Evolutionary conservation across 2,888 invertebrate species (phyloP).

Genomic region (Mimachlamys varia): DNA sequence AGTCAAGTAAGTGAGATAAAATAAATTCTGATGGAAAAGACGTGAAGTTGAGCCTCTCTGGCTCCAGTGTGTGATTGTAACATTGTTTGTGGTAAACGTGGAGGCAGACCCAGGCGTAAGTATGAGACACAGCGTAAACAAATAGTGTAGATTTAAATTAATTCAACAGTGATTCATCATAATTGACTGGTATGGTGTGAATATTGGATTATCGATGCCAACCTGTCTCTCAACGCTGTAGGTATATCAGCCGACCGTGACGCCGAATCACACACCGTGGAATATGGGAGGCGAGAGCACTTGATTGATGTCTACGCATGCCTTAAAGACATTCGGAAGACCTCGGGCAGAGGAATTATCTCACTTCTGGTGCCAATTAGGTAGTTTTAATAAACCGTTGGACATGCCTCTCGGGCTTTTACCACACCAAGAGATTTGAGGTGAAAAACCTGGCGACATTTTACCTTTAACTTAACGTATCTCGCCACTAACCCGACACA

Average conservation of each 20-base stretch:
- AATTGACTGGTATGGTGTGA: constrained; percentile 22
- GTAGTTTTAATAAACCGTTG: constrained; percentile 33
- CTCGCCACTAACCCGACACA: not conserved
- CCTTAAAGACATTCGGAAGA: constrained; percentile 36
- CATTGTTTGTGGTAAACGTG: constrained; percentile 9
- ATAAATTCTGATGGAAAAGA: constrained; percentile 29
- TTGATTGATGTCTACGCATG: constrained; percentile 38
- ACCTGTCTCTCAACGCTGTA: constrained; percentile 31
- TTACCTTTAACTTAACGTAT: not conserved
- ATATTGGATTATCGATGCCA: constrained; percentile 36
- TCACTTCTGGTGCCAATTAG: constrained; percentile 27
- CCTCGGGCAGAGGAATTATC: constrained; percentile 35
- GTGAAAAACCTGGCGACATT: constrained; percentile 30
- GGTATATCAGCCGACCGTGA: constrained; percentile 1
- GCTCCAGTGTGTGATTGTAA: not conserved
- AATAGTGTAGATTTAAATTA: constrained; percentile 16
- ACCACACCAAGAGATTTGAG: constrained; percentile 26
- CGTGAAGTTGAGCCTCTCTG: not conserved
- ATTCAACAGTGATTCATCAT: constrained; percentile 27
- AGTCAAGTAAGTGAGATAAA: constrained; percentile 11
- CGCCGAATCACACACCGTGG: constrained; percentile 23
- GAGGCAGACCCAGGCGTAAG: not conserved
- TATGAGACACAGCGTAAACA: not conserved
- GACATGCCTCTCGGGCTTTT: constrained; percentile 21
- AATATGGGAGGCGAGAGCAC: constrained; percentile 28